Percentiles rank a stretch among this genome's conserved stretches.
These are phyloP conservation scores for Fissipunctia ypsillon DNA, from an alignment of 2,888 invertebrate species.

Conservation along the genomic window DNA sequence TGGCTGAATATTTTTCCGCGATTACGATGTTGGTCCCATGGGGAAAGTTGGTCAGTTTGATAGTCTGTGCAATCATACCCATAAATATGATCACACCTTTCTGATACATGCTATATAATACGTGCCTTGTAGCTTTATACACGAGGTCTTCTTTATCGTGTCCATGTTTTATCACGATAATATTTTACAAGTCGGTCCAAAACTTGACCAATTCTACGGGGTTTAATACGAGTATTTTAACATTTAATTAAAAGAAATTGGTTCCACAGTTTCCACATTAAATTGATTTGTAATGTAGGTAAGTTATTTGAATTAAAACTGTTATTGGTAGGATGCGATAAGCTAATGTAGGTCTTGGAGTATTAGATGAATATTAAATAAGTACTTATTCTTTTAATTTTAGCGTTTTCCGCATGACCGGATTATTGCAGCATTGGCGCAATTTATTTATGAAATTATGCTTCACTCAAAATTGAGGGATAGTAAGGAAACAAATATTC, in stretches of 20 bases:
- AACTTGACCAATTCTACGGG: too few relatives aligned
- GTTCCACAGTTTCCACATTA: background rate
- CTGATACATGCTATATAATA: background rate
- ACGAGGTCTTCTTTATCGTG: background rate
- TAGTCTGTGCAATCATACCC: background rate
- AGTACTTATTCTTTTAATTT: background rate
- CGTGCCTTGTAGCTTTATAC: background rate
- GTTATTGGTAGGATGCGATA: slow-evolving; percentile 13
- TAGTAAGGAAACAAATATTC: background rate
- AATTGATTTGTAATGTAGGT: slow-evolving; percentile 28
- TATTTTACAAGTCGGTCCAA: background rate
- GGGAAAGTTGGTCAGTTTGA: background rate
- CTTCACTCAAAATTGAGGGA: background rate
- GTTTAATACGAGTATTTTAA: background rate
- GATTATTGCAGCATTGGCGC: background rate
- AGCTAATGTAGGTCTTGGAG: background rate
- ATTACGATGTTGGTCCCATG: background rate
- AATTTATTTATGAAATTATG: background rate
- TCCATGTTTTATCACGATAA: background rate
- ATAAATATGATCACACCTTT: too few relatives aligned
- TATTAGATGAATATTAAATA: background rate
- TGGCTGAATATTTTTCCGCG: too few relatives aligned
- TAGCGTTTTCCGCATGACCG: background rate
- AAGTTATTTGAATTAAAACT: slow-evolving; percentile 32
- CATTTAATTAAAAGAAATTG: slow-evolving; percentile 26